A percentile compares a stretch with the other conserved stretches of the same genome.
Evolutionary conservation across 37 sponge, comb jelly and placozoan genomes (phyloP).

Genomic region (Beroe ovata): DNA sequence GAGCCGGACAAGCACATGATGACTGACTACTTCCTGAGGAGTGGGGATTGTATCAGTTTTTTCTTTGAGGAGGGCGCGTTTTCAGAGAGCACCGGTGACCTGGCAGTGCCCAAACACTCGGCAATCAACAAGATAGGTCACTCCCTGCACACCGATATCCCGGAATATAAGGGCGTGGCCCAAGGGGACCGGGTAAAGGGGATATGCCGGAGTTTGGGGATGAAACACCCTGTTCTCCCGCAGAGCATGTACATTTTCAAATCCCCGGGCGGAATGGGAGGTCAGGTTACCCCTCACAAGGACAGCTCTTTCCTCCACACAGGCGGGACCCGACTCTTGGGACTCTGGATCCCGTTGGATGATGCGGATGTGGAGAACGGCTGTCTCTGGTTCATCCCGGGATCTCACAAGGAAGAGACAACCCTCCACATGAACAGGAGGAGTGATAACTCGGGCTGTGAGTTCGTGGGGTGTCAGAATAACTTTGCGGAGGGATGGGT

Average conservation of each 20-base stretch:
- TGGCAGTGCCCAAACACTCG: conserved; percentile 67
- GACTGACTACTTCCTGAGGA: conserved; percentile 87
- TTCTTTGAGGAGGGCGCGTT: conserved; percentile 95
- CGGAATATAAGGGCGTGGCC: conserved; percentile 78
- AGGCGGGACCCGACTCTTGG: conserved; percentile 77
- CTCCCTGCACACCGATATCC: conserved; percentile 87
- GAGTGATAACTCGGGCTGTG: conserved; percentile 52
- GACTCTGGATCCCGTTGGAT: conserved; percentile 96
- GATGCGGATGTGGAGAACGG: conserved; percentile 90
- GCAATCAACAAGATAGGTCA: conserved; percentile 95
- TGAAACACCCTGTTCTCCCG: conserved; percentile 78
- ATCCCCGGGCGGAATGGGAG: conserved; percentile 71
- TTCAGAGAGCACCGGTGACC: conserved; percentile 75
- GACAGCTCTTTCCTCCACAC: conserved; percentile 92
- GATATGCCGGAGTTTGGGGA: conserved; percentile 71
- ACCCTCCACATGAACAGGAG: conserved; percentile 68
- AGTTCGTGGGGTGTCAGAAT: conserved; percentile 52
- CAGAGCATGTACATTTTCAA: conserved; percentile 99
- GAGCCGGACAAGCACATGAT: conserved; percentile 67
- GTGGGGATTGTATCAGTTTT: conserved; percentile 88
- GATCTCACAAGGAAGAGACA: conserved; percentile 75
- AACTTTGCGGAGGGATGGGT: conserved; percentile 71
- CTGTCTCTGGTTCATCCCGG: conserved; percentile 95
- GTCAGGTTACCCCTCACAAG: conserved; percentile 80
- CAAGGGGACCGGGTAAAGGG: conserved; percentile 71